Conservation (phyloP, 2,113 vertebrate genomes). For the Campylorhamphus procurvoides region DNA sequence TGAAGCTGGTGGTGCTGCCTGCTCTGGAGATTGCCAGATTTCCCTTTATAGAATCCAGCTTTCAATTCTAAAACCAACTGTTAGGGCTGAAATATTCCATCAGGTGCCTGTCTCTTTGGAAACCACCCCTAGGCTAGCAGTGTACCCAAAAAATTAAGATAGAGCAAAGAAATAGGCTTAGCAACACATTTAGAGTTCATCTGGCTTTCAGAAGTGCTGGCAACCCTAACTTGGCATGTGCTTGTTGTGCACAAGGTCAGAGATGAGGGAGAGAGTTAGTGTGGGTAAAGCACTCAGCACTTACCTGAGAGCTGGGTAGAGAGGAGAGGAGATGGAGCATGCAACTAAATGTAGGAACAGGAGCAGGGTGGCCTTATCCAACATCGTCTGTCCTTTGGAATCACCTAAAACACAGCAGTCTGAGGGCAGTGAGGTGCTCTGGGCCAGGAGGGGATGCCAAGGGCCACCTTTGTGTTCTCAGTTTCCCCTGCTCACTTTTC, state of each 20-base stretch:
- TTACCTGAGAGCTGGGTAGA: conserved; percentile 86
- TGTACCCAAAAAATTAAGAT: neutral
- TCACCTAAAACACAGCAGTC: conserved; percentile 37
- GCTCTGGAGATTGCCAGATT: neutral
- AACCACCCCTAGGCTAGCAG: neutral
- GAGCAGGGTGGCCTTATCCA: conserved; percentile 82
- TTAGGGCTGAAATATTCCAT: neutral
- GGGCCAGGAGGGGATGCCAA: neutral
- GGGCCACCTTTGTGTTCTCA: neutral
- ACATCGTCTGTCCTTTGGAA: conserved; percentile 69
- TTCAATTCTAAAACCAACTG: neutral
- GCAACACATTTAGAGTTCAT: neutral
- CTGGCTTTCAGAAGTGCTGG: neutral
- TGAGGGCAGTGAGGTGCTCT: neutral
- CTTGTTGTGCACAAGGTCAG: neutral
- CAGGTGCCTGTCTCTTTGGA: neutral
- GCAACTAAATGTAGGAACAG: conserved; percentile 83
- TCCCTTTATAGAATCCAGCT: neutral
- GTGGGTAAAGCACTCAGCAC: neutral
- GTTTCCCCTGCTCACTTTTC: neutral
- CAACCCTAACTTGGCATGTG: neutral
- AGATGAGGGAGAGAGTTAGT: neutral
- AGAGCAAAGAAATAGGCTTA: neutral
- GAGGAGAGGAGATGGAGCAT: conserved; percentile 76
- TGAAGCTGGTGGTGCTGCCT: neutral